These are phyloP conservation scores for Bubo bubo DNA, from an alignment of 2,113 vertebrate species.

Conservation along the genomic window DNA sequence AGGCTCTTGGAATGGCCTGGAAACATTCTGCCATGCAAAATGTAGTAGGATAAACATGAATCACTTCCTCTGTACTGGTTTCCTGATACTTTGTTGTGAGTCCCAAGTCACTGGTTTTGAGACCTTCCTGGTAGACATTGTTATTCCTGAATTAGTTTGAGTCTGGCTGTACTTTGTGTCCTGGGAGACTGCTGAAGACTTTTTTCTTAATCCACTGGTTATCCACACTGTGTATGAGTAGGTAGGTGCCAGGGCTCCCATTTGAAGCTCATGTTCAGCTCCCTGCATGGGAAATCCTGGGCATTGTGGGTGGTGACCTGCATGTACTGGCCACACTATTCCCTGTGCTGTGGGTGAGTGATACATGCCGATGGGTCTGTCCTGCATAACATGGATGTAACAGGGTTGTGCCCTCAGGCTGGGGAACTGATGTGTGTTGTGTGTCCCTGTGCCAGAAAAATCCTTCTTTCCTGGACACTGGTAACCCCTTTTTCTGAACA, in stretches of 20 bases:
- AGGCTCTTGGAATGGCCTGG: background rate
- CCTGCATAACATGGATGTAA: background rate
- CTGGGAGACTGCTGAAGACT: background rate
- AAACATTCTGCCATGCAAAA: background rate
- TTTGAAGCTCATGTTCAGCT: background rate
- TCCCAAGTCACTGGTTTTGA: background rate
- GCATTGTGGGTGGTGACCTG: background rate
- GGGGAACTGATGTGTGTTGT: background rate
- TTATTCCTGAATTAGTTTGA: background rate
- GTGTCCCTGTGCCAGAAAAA: background rate
- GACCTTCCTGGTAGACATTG: background rate
- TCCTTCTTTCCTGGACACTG: background rate
- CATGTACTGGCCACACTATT: rapidly evolving
- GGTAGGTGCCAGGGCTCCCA: background rate
- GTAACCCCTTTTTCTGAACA: background rate
- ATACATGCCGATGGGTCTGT: background rate
- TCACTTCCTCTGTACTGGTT: background rate
- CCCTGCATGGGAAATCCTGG: background rate
- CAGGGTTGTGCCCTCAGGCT: background rate
- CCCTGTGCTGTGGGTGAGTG: rapidly evolving
- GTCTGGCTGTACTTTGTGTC: background rate
- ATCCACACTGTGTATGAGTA: background rate
- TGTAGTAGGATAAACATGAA: background rate
- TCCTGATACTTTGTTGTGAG: background rate
- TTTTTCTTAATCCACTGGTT: background rate